Base-by-base conservation (phyloP, 1,140 invertebrate genomes). In the Xylocopa sonorina region DNA sequence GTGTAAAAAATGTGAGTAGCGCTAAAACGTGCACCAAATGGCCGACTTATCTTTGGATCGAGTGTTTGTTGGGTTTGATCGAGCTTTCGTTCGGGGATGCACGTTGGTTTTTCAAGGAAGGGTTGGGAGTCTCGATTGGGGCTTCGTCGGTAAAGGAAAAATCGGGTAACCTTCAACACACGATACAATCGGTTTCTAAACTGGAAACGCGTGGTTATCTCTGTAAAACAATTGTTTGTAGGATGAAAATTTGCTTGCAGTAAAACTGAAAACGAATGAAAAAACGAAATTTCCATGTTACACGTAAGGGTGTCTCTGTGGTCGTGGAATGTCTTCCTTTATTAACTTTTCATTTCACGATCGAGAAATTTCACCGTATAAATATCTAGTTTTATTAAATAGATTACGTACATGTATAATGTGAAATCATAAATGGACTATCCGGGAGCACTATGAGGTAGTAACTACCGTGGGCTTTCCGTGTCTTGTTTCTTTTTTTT, bases 131-230 rank as follows among this genome's bases (percentile, higher is more conserved):
- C 14, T 53, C 14, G 10, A 12, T n/a, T 9, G 5, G 18, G 24
- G 16, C 12, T 10, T 79, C 29, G 2, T 79, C 43, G 18, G 38
- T 64, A 53, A 82, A 75, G 27, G 58, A 71, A 46, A 80, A 71
- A n/a, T 80, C 76, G 5, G 76, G 24, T 5, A 53, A 66, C 29
- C 71, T 79, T 83, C 55, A 84, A 84, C 46, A 78, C 63, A 72
- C 7, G 63, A 32, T 43, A 43, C 7, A 41, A 14, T 68, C 48
- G 27, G 3, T 57, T 58, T 16, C 16, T 34, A 76, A 12, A 14
- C 32, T 0, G 0, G 12, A 66, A 66, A 43, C 3, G 7, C 66
- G 32, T 66, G 27, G n/a, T 29, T n/a, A 38, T 74, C 21, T 43
- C 0, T 4, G 18, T 21, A 5, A 75, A 12, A 24, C 0, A 51